These are phyloP conservation scores for Columba guinea DNA, from an alignment of 2,797 vertebrate species.

Conservation along the genomic window DNA sequence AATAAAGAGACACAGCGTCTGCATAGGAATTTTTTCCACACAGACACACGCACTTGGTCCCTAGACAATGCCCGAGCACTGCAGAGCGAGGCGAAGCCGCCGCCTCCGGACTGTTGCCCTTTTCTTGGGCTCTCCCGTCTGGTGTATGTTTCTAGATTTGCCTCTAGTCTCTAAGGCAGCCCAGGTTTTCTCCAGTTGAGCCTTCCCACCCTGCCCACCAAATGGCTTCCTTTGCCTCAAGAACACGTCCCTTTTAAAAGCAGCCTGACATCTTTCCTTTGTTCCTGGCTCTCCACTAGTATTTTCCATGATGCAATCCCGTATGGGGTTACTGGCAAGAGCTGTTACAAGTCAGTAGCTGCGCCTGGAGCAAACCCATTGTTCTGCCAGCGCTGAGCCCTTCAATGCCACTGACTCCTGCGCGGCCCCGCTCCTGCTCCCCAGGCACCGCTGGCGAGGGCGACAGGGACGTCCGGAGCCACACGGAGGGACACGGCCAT, in stretches of 20 bases:
- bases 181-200: constrained; percentile 44
- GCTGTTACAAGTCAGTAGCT: constrained; percentile 70
- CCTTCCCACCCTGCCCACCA: constrained; percentile 39
- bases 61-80: constrained; percentile 1
- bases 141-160: constrained; percentile 17
- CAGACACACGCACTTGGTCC: neutral
- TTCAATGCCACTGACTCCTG: constrained; percentile 53
- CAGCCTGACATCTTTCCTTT: constrained; percentile 66
- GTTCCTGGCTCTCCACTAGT: constrained; percentile 67
- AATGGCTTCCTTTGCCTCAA: constrained; percentile 21
- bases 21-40: constrained; percentile 50
- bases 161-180: neutral
- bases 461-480: neutral
- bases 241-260: constrained; percentile 47
- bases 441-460: neutral
- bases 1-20: neutral
- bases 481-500: neutral
- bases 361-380: constrained; percentile 69
- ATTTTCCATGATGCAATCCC: constrained; percentile 72
- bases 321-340: constrained; percentile 61
- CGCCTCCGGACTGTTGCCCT: neutral
- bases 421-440: constrained; percentile 19
- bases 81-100: neutral
- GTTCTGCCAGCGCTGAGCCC: constrained; percentile 55
- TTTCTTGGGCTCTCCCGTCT: neutral